Base-by-base conservation (phyloP, 2,113 vertebrate species). In the Trogon melanurus region DNA sequence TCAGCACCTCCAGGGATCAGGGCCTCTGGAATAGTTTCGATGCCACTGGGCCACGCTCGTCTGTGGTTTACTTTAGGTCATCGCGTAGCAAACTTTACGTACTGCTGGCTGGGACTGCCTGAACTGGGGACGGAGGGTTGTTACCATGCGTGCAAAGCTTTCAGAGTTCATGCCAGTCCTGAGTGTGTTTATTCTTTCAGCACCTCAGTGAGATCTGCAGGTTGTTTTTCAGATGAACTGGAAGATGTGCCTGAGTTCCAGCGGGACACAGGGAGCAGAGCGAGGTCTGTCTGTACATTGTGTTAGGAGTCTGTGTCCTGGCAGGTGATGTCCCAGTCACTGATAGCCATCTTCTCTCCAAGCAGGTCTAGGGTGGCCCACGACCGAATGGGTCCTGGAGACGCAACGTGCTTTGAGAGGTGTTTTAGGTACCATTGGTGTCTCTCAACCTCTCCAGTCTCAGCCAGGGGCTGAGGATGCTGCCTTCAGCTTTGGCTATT, bases 51-150 rank as follows among this genome's bases (percentile, higher is more conserved):
- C 51, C 62, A 25, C 13, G 1, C 34, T 79, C 41, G 54, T 53
- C 16, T 36, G 16, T n/a, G 34, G 91, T 87, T 93, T 70, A 73
- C 85, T 96, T 91, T 70, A 79, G 86, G 86, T 94, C 80, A 85
- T 16, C 16, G 0, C 2, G 13, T 86, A 65, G 78, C 34, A 92
- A 71, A 60, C 47, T 65, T 64, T 23, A 54, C 0, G 0, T 71
- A 14, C 38, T 60, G 71, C 45, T 65, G 58, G 57, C 53, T 65
- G 85, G 50, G 78, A 30, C 74, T 0, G 2, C n/a, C 47, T 72
- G 83, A 67, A 19, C 27, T 13, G 47, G 16, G 74, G 78, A 79
- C 60, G 38, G 79, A 79, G 76, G 25, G 65, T 53, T 79, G 57
- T 80, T 92, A 12, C 4, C 58, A 56, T 17, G 75, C 1, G 7